Percentiles rank a stretch among this genome's conserved stretches.
phyloP scores from a whole-genome alignment of 2,113 vertebrate genomes.

The Psephotus haematonotus region DNA sequence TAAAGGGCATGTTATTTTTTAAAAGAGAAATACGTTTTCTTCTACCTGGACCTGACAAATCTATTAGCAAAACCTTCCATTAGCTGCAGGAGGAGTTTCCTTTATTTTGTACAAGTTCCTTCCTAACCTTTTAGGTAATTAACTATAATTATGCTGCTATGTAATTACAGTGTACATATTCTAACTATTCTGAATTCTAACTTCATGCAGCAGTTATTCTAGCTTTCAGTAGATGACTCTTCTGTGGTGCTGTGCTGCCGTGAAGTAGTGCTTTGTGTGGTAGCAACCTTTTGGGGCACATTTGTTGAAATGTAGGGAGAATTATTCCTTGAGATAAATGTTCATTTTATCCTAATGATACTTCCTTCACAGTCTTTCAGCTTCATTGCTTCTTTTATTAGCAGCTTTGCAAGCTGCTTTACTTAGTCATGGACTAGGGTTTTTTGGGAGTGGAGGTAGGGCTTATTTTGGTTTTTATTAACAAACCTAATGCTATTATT shows the following conservation, averaged over 20 bases:
- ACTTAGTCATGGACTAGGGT: background rate
- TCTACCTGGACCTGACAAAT: background rate
- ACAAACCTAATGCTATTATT: background rate
- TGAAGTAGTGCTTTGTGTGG: background rate
- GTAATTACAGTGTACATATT: background rate
- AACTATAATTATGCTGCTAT: background rate
- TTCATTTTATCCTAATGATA: background rate
- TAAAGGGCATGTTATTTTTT: slow-evolving; percentile 33
- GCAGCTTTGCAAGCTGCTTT: background rate
- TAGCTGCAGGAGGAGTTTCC: background rate
- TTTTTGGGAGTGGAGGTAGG: background rate
- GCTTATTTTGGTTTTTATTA: background rate
- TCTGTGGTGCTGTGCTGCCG: background rate
- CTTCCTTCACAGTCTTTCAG: background rate
- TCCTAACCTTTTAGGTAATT: slow-evolving; percentile 40
- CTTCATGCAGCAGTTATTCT: background rate
- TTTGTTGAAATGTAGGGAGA: background rate
- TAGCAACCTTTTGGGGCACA: background rate
- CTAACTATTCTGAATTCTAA: background rate
- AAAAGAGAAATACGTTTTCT: slow-evolving; percentile 12
- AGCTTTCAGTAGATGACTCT: background rate
- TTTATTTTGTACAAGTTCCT: background rate
- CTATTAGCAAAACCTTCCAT: slow-evolving; percentile 7
- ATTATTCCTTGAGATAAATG: background rate
- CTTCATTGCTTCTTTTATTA: background rate